Evolutionary conservation across 2,888 invertebrate genomes (phyloP).

Genomic region (Eupithecia subfuscata): DNA sequence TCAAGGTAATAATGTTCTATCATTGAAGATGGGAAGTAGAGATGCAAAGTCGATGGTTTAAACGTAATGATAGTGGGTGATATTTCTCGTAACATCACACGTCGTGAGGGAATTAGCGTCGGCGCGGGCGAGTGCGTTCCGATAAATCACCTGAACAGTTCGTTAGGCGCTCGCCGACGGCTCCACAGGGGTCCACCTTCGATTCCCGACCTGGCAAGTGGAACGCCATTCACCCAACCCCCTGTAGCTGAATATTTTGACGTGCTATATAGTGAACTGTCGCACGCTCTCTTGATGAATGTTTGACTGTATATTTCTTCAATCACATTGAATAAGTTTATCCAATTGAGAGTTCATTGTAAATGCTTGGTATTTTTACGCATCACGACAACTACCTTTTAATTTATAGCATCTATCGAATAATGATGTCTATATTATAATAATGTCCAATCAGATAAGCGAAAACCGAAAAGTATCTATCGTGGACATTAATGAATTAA

Average conservation of each 20-base stretch:
- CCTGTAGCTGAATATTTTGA: slow-evolving; percentile 80
- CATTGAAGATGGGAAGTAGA: slow-evolving; percentile 40
- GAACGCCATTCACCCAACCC: slow-evolving; percentile 73
- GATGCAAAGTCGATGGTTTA: slow-evolving; percentile 48
- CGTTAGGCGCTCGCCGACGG: slow-evolving; percentile 76
- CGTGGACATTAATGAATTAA: slow-evolving; percentile 23
- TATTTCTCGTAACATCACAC: slow-evolving; percentile 75
- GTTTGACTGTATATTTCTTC: slow-evolving; percentile 34
- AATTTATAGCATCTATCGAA: neutral
- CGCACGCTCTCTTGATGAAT: slow-evolving; percentile 69
- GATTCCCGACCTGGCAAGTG: slow-evolving; percentile 75
- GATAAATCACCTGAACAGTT: slow-evolving; percentile 78
- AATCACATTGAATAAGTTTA: slow-evolving; percentile 23
- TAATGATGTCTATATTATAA: slow-evolving; percentile 21
- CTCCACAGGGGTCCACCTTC: slow-evolving; percentile 77
- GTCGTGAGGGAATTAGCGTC: slow-evolving; percentile 77
- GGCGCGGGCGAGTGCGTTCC: slow-evolving; percentile 62
- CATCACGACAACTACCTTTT: neutral
- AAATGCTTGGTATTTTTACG: slow-evolving; percentile 4
- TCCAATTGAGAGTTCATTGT: slow-evolving; percentile 23
- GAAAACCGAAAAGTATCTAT: slow-evolving; percentile 22
- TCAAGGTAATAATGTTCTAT: slow-evolving; percentile 44
- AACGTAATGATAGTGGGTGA: slow-evolving; percentile 60
- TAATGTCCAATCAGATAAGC: slow-evolving; percentile 25
- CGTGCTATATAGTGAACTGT: slow-evolving; percentile 70